These are phyloP conservation scores for Spialia ferax DNA, from an alignment of 2,888 invertebrate species.

Conservation along the genomic window DNA sequence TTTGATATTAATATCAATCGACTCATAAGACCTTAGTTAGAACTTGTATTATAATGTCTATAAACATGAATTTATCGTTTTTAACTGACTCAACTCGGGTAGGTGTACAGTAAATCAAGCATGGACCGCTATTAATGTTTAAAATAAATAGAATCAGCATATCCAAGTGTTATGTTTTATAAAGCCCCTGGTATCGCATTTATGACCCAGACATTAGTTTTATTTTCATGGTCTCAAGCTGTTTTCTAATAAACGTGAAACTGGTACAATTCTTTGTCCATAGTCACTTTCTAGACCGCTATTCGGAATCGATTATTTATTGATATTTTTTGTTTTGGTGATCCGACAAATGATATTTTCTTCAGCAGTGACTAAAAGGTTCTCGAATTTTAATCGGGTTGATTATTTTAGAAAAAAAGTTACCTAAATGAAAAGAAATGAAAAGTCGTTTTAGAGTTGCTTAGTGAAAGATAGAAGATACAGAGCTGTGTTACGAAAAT, in stretches of 20 bases:
- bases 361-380: too few species aligned
- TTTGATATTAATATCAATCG: background rate
- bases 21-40: conserved; percentile 1
- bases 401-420: too few species aligned
- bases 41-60: conserved; percentile 37
- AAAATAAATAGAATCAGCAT: conserved; percentile 40
- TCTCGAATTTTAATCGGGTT: background rate
- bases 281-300: conserved; percentile 30
- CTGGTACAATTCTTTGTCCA: conserved; percentile 20
- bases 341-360: background rate
- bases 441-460: background rate
- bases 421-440: too few species aligned
- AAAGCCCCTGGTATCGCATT: conserved; percentile 16
- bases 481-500: background rate
- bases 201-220: conserved; percentile 59
- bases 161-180: background rate
- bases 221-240: conserved; percentile 51
- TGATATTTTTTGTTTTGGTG: conserved; percentile 19
- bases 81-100: background rate
- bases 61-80: conserved; percentile 13
- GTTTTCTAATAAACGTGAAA: conserved; percentile 55
- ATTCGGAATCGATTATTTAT: conserved; percentile 1
- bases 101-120: background rate
- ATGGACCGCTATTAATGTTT: conserved; percentile 45
- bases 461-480: too few species aligned